Base-by-base conservation (phyloP, 2,797 vertebrate species). In the Poeciliopsis infans region DNA sequence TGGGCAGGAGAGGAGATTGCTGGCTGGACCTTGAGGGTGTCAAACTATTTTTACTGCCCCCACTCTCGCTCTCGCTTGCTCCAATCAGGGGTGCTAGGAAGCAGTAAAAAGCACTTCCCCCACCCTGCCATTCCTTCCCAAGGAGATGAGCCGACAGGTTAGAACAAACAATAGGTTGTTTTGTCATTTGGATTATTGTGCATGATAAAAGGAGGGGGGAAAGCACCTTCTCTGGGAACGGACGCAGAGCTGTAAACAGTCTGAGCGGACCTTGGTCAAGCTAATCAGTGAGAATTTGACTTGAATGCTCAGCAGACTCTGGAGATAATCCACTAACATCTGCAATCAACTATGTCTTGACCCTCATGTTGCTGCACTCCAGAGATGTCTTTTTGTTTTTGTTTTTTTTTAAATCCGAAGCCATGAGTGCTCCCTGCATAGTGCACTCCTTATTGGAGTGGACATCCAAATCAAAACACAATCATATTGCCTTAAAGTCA, bases 1-100 rank as follows among this genome's bases (percentile, higher is more conserved):
- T 76, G 93, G 83, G 91, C 86, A 72, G 70, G 88, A 90, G 89
- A 88, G 89, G 90, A 94, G 88, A 93, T 94, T 94, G 93, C 93
- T 81, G 86, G 89, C 90, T 90, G 89, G 91, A 91, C 94, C 92
- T 94, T 91, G 87, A 92, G 93, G 90, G 93, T 94, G 93, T 94
- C 88, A 92, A 95, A 93, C 91, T 93, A 92, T 93, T 96, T 96
- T 96, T 95, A 95, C 92, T 92, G 91, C 93, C 87, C 86, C 81
- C 85, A 88, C 90, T 94, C 79, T 88, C 82, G 84, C 79, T 85
- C 86, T 90, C 90, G 91, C 88, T 87, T 70, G 78, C 83, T 82
- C 85, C 91, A 91, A 94, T 92, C 88, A 86, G 80, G 89, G 89
- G 88, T 80, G 92, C 88, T 88, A 89, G 92, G 91, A 93, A 91